Base-by-base conservation (phyloP, 2,888 invertebrate genomes). In the Shargacucullia verbasci region DNA sequence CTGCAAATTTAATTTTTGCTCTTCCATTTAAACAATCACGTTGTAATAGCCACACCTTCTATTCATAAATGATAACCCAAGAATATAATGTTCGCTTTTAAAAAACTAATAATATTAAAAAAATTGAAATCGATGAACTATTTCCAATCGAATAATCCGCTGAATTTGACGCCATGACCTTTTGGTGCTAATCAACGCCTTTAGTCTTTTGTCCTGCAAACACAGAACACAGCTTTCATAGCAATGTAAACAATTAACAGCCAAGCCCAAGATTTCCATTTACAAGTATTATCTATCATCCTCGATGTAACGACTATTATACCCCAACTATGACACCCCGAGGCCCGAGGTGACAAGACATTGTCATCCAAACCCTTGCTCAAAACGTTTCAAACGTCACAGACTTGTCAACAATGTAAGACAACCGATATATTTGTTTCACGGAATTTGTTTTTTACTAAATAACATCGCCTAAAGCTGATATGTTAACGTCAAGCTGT, bases 341-440 rank as follows among this genome's bases (percentile, higher is more conserved):
- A 44, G 83, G 87, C 79, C 55, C 62, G 69, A 73, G 72, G 70
- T 85, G 86, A 86, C 86, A 84, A 80, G 82, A 70, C 71, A 78
- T 74, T 86, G 87, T 84, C 85, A 78, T 70, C 79, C 70, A 76
- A 78, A 81, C 82, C 85, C 84, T 82, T 79, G 69, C 73, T 67
- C 69, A 72, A 44, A 67, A 49, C 59, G 68, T 58, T 47, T 14
- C 65, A 9, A 57, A 48, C 50, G 52, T 63, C 69, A 73, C 78
- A 76, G 76, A 73, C 78, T 83, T 83, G 85, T 84, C 81, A 81
- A 84, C 87, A 86, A 76, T 81, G 80, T 77, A 70, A 78, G 72
- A 83, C 80, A 76, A 69, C 66, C 65, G 62, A 71, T 69, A 55
- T 64, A 61, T 70, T 70, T 69, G 59, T 72, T 60, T 39, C 27